Base-by-base conservation (phyloP, 2,888 invertebrate species). In the Notodonta ziczac region DNA sequence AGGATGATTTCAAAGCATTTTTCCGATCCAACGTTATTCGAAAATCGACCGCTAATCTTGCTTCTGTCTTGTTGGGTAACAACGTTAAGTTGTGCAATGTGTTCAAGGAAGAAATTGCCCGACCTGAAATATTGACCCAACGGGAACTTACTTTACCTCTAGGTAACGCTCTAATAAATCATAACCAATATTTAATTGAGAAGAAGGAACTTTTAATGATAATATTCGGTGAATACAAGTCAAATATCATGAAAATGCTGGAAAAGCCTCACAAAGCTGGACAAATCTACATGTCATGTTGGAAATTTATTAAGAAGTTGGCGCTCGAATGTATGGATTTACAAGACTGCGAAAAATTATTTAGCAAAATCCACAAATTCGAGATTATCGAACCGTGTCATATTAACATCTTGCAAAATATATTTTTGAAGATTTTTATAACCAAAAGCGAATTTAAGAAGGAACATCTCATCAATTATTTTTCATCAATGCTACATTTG, bases 241-340 rank as follows among this genome's bases (percentile, higher is more conserved):
- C 93, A 0, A 95, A 96, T 66, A 94, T 97, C 46, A 82, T 91
- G 57, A 95, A 95, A 83, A 91, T 95, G 65, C 85, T 96, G 52
- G 95, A 96, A 74, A 96, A 96, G 77, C 96, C 96, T 0, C 95
- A 96, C 66, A 96, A 96, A 87, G 95, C 95, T 5, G 95, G 95
- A 0, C 95, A 95, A 70, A 94, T 96, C 58, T 96, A 96, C 69
- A 87, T 94, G 53, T 94, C 94, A 60, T 94, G 96, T 80, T 92
- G 94, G 62, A 82, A 88, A 59, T 94, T 95, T n/a, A 91, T 96
- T 39, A 88, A 89, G 9, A 93, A 94, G 69, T 81, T 97, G 55
- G 94, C 97, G 50, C 84, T 95, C 0, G 90, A 92, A 70, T 95
- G 94, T 74, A 95, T 96, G 95, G 91, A 94, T 0, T 67, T 87